A percentile compares a stretch with the other conserved stretches of the same genome.
phyloP scores from a whole-genome alignment of 1,140 invertebrate species.

The Anadara kagoshimensis region DNA sequence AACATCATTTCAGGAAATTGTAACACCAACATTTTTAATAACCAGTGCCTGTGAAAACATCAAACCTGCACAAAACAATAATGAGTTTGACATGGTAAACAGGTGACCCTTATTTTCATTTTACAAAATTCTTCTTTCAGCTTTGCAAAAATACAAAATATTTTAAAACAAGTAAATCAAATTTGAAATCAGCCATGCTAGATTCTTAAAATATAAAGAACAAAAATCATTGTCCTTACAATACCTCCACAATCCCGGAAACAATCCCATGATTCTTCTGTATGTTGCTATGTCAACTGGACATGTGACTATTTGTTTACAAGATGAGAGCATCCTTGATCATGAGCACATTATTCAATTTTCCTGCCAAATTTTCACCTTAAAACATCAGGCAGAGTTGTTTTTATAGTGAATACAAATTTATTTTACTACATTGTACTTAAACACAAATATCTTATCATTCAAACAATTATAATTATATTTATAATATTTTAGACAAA shows the following conservation, averaged over 20 bases:
- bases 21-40: too few relatives aligned
- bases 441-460: neutral
- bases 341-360: constrained; percentile 35
- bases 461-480: neutral
- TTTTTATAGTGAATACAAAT: neutral
- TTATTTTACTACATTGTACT: neutral
- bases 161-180: constrained; percentile 14
- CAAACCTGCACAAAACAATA: too few relatives aligned
- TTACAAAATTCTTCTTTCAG: neutral
- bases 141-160: constrained; percentile 3
- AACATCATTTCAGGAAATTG: too few relatives aligned
- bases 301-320: constrained; percentile 27
- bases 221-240: constrained; percentile 18
- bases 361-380: constrained; percentile 36
- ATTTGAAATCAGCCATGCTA: constrained; percentile 23
- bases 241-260: constrained; percentile 11
- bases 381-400: neutral
- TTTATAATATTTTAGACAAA: neutral
- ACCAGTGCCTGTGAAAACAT: too few relatives aligned
- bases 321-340: constrained; percentile 40
- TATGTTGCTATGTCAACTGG: neutral
- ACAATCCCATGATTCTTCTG: neutral
- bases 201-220: constrained; percentile 19
- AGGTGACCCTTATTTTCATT: neutral
- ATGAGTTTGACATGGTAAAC: too few relatives aligned